phyloP scores from a whole-genome alignment of 2,888 invertebrate species.

The Acholoe squamosa region DNA sequence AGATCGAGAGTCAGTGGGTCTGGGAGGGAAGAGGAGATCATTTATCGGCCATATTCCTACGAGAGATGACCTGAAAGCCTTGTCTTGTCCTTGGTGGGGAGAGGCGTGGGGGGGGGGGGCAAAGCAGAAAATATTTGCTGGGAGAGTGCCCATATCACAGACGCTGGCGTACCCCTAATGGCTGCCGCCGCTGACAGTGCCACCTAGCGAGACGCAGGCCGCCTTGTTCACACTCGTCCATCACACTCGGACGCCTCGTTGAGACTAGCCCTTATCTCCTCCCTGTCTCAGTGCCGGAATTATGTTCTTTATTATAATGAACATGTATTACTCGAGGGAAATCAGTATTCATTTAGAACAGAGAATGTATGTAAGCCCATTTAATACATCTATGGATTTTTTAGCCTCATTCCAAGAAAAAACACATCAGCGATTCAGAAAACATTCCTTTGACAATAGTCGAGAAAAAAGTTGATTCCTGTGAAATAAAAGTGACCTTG shows the following conservation, averaged over 20 bases:
- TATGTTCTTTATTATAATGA: not conserved
- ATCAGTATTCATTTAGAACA: too few species aligned
- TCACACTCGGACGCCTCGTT: conserved; percentile 9
- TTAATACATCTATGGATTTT: too few species aligned
- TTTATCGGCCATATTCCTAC: not conserved
- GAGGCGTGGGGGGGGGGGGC: not conserved
- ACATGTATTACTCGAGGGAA: too few species aligned
- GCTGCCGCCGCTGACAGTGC: not conserved
- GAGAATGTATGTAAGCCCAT: too few species aligned
- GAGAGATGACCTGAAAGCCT: conserved; percentile 13
- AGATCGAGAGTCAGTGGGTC: not conserved
- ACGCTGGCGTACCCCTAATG: conserved; percentile 9
- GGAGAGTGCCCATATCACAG: not conserved
- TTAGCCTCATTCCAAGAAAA: too few species aligned
- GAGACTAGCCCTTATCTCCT: not conserved
- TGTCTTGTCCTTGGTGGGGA: conserved; percentile 10
- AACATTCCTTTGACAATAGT: too few species aligned
- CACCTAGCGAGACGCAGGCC: not conserved
- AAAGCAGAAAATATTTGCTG: not conserved
- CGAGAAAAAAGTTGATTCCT: too few species aligned
- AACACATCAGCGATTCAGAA: too few species aligned
- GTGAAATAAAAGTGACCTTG: too few species aligned
- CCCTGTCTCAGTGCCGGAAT: not conserved
- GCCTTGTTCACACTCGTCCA: not conserved
- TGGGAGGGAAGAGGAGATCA: not conserved